Evolutionary conservation across 2,797 vertebrate genomes (phyloP), one percentile per base, ranked within the genome.

Genomic region (Artibeus jamaicensis): DNA sequence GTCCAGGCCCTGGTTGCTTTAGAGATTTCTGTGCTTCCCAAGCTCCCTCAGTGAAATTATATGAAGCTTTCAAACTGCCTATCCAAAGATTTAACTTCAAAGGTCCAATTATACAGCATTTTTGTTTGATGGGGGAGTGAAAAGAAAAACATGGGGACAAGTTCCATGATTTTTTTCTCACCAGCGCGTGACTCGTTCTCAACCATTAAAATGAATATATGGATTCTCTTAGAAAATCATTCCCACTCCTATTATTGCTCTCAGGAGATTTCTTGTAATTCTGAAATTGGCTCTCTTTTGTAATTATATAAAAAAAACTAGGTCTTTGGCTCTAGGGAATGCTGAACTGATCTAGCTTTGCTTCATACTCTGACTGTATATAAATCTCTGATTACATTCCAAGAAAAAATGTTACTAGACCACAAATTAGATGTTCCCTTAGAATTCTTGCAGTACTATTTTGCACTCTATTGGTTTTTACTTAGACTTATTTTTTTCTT

Each of bases 1-100:
- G 83, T 90, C 44, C 29, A 59, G 53, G 74, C 39, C 19, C 26
- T 68, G 15, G 39, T 79, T 93, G 53, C 78, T 86, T 94, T 71
- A 89, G 93, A 93, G 85, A 96, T 92, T 96, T 97, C 44, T 92
- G 83, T 90, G 22, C 26, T 57, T 90, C 62, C 57, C 6, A 73
- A 62, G 16, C 15, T 91, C 24, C 18, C 44, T 96, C 87, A 34
- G 3, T 86, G 82, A 97, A 95, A 87, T 94, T 95, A 95, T 39
- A 48, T 12, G 67, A 97, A 57, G 68, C 65, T 96, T 97, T 95
- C 62, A 90, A 93, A 90, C 15, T 39, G 46, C 77, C 57, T 91
- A 77, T 67, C 57, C 73, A 68, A 92, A 90, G 79, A 48, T 71
- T 92, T 89, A 83, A 88, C 79, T 92, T 88, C 87, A 88, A 91